Percentiles rank a stretch among this genome's conserved stretches.
phyloP scores from a whole-genome alignment of 2,888 invertebrate species.

The Chrysotoxum bicinctum region DNA sequence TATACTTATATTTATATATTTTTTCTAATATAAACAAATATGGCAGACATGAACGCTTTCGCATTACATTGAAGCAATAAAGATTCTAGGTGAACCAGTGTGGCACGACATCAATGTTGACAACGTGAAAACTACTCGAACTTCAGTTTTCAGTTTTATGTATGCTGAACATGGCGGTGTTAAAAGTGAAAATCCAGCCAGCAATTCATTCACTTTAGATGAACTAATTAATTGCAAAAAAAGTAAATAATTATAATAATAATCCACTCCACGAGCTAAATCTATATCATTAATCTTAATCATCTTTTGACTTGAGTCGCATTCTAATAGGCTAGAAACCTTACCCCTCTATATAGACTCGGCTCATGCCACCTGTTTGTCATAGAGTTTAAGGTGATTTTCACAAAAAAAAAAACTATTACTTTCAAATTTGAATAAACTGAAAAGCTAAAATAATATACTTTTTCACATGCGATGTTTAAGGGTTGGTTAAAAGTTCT shows the following conservation, averaged over 20 bases:
- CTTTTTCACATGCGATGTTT: neutral
- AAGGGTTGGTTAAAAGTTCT: neutral
- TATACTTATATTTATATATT: neutral
- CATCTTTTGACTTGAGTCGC: conserved; percentile 36
- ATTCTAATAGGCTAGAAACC: conserved; percentile 38
- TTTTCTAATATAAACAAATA: conserved; percentile 12
- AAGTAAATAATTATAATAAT: neutral
- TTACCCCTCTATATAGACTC: neutral
- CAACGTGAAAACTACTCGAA: conserved; percentile 35
- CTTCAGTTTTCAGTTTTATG: conserved; percentile 17
- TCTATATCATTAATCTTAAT: conserved; percentile 39
- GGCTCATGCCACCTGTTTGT: conserved; percentile 2
- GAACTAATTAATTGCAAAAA: conserved; percentile 45
- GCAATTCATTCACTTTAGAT: conserved; percentile 32
- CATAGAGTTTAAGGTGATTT: neutral
- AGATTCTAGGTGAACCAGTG: conserved; percentile 67
- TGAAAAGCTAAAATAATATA: neutral
- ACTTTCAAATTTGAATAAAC: neutral
- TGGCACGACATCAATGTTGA: conserved; percentile 56
- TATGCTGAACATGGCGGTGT: conserved; percentile 39
- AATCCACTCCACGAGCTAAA: neutral
- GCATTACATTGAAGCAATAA: conserved; percentile 45
- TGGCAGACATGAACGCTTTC: conserved; percentile 36
- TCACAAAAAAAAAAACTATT: neutral
- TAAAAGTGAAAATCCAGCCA: conserved; percentile 41